A percentile compares a stretch with the other conserved stretches of the same genome.
Evolutionary conservation across 1,140 invertebrate species (phyloP).

Genomic region (Bombus difficillimus): DNA sequence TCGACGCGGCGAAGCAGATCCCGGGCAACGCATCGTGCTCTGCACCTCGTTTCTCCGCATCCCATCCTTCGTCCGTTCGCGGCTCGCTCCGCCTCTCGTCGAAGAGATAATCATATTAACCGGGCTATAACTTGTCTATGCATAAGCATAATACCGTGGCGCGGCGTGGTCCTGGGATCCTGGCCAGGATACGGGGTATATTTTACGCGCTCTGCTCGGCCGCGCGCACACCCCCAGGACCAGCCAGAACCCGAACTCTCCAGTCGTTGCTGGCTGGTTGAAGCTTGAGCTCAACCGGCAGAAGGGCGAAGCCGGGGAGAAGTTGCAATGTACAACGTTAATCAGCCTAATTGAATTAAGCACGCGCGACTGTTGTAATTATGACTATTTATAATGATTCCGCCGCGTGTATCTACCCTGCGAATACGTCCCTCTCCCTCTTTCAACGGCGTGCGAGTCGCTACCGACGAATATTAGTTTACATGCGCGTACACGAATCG

Average conservation of each 20-base stretch:
- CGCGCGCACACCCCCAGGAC: constrained; percentile 52
- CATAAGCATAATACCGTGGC: constrained; percentile 79
- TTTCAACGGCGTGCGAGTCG: neutral
- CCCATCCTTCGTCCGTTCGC: constrained; percentile 36
- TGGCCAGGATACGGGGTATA: constrained; percentile 79
- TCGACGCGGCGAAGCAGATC: constrained; percentile 33
- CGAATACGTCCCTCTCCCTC: constrained; percentile 36
- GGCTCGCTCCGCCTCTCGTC: constrained; percentile 65
- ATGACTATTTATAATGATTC: constrained; percentile 83
- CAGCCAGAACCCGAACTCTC: constrained; percentile 50
- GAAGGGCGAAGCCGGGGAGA: constrained; percentile 59
- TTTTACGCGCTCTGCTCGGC: constrained; percentile 73
- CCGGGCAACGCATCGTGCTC: constrained; percentile 24
- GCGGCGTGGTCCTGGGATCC: constrained; percentile 75
- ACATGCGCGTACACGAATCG: constrained; percentile 58
- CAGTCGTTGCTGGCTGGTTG: constrained; percentile 51
- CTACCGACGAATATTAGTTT: constrained; percentile 65
- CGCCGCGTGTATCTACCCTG: constrained; percentile 51
- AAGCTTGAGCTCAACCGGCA: constrained; percentile 25
- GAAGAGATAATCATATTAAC: constrained; percentile 82
- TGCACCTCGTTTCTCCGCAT: constrained; percentile 44
- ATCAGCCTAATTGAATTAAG: constrained; percentile 83
- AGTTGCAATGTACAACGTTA: constrained; percentile 80
- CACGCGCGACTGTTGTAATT: constrained; percentile 82
- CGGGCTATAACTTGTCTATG: constrained; percentile 81